phyloP scores from a whole-genome alignment of 1,140 invertebrate genomes.

The Papilio aristodemus region DNA sequence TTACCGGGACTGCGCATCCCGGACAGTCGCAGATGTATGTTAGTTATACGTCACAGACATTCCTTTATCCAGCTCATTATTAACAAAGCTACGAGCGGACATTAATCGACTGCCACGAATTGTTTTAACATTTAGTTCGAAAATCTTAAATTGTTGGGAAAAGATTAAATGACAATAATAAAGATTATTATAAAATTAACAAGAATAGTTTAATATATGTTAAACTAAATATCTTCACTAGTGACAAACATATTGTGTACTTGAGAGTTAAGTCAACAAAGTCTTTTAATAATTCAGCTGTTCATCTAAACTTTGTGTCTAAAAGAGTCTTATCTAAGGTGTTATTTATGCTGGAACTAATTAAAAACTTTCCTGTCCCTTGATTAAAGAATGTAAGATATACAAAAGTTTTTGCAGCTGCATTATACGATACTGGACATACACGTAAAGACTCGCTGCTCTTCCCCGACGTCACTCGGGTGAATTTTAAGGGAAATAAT shows the following conservation, averaged over 20 bases:
- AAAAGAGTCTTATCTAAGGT: not conserved
- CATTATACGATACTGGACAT: not conserved
- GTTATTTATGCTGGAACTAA: constrained; percentile 6
- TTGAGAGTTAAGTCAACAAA: not conserved
- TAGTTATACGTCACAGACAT: not conserved
- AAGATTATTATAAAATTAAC: no score
- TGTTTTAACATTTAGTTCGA: no score
- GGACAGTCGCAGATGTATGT: constrained; percentile 17
- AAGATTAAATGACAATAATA: no score
- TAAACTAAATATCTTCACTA: not conserved
- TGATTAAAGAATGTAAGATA: not conserved
- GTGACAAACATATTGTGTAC: not conserved
- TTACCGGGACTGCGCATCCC: constrained; percentile 37
- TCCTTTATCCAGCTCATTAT: not conserved
- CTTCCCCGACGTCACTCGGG: no score
- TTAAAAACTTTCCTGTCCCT: constrained; percentile 18
- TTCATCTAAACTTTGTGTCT: constrained; percentile 12
- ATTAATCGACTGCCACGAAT: no score
- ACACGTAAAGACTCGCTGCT: not conserved
- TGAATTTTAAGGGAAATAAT: no score
- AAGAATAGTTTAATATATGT: no score
- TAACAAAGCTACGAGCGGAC: constrained; percentile 1
- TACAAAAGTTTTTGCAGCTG: not conserved
- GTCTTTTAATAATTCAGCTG: not conserved
- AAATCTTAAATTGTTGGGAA: no score